Evolutionary conservation across 2,888 invertebrate genomes (phyloP).

Genomic region (Campaea margaritaria): DNA sequence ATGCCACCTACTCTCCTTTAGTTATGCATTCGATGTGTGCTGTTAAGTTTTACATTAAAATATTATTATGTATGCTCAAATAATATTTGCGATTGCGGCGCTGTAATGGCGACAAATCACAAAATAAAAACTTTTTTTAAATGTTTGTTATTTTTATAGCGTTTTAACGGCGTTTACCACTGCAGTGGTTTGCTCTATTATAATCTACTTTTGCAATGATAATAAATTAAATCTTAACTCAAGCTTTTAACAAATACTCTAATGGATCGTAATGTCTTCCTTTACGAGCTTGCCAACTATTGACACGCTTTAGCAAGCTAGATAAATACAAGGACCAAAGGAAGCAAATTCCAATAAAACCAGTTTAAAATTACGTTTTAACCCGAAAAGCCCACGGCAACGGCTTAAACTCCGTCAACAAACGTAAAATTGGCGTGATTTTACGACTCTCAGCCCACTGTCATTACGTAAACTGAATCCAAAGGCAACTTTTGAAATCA

Average conservation of each 20-base stretch:
- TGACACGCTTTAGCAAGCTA: background rate
- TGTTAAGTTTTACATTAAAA: background rate
- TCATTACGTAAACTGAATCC: conserved; percentile 44
- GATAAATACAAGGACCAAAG: background rate
- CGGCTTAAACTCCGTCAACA: conserved; percentile 23
- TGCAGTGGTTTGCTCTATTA: too few relatives aligned
- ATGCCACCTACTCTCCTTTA: background rate
- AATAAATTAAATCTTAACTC: too few relatives aligned
- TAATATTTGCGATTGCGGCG: too few relatives aligned
- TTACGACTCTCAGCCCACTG: conserved; percentile 46
- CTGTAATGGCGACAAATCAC: too few relatives aligned
- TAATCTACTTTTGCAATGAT: too few relatives aligned
- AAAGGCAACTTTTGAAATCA: conserved; percentile 54
- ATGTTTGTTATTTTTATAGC: too few relatives aligned
- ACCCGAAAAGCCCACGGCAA: conserved; percentile 7
- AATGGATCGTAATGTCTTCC: too few relatives aligned
- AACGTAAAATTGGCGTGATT: conserved; percentile 36
- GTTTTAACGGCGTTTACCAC: too few relatives aligned
- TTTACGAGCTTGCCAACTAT: too few relatives aligned
- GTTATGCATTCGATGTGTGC: background rate
- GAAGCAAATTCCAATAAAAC: conserved; percentile 8
- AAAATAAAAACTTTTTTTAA: too few relatives aligned
- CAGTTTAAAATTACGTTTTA: conserved; percentile 7
- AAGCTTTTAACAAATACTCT: too few relatives aligned
- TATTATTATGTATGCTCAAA: too few relatives aligned